Percentiles rank a stretch among this genome's conserved stretches.
Evolutionary conservation across 2,888 invertebrate genomes (phyloP).

Genomic region (Neoitamus cyanurus): DNA sequence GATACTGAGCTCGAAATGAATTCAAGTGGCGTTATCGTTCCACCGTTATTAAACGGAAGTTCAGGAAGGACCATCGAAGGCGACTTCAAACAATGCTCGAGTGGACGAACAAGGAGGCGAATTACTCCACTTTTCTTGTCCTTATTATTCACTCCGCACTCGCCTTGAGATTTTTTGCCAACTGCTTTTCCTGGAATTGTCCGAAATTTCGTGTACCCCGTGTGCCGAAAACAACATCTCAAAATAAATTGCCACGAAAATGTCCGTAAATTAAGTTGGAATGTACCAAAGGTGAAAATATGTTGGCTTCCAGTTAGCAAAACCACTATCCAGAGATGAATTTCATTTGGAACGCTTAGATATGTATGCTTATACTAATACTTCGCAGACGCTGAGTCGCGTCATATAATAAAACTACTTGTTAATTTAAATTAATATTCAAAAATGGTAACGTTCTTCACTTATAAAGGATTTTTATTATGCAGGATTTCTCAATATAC

Average conservation of each 20-base stretch:
- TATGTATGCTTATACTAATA: too few species aligned
- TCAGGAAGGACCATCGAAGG: neutral
- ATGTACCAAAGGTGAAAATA: neutral
- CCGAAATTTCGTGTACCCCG: neutral
- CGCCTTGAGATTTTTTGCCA: neutral
- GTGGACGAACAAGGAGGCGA: neutral
- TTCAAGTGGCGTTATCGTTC: slow-evolving; percentile 20
- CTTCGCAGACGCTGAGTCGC: too few species aligned
- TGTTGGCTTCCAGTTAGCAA: neutral
- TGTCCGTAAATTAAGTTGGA: neutral
- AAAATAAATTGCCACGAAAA: neutral
- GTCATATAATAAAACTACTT: too few species aligned
- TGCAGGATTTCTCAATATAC: too few species aligned
- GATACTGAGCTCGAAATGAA: neutral
- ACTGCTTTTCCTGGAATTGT: neutral
- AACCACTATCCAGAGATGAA: too few species aligned
- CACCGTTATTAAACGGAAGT: neutral
- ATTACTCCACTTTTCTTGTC: neutral
- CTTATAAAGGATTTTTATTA: too few species aligned
- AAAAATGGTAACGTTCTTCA: too few species aligned
- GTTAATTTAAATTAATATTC: too few species aligned
- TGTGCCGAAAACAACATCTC: neutral
- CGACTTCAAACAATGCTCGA: neutral
- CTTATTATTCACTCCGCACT: neutral
- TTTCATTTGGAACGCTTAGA: too few species aligned